These are phyloP conservation scores for Drosophila falleni DNA, from an alignment of 2,888 invertebrate species.

Conservation along the genomic window DNA sequence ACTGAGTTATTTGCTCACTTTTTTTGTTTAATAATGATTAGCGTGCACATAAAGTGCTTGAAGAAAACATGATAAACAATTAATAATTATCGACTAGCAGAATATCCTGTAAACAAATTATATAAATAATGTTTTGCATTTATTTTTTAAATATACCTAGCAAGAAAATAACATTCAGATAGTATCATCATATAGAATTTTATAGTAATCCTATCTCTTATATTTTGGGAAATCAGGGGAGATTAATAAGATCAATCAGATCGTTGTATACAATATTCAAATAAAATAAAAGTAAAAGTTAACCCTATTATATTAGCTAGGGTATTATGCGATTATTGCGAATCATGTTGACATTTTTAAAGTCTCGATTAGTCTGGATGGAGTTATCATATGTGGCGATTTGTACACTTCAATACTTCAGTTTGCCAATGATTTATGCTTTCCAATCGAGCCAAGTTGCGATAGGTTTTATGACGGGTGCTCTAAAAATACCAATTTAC, in stretches of 20 bases:
- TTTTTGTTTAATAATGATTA: conserved; percentile 23
- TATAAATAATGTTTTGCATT: not conserved
- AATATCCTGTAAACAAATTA: conserved; percentile 1
- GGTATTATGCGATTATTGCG: conserved; percentile 15
- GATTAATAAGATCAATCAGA: not conserved
- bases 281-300: not conserved
- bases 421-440: conserved; percentile 68
- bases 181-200: too few species aligned
- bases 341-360: conserved; percentile 21
- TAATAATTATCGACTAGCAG: not conserved
- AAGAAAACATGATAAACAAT: not conserved
- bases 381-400: conserved; percentile 25
- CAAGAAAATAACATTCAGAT: too few species aligned
- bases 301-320: not conserved
- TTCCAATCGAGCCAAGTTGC: conserved; percentile 37
- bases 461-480: conserved; percentile 69
- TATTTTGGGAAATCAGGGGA: not conserved
- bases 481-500: conserved; percentile 76
- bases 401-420: conserved; percentile 27
- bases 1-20: conserved; percentile 42
- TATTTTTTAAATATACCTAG: too few species aligned
- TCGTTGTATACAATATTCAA: not conserved
- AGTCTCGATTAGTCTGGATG: conserved; percentile 23
- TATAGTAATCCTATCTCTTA: too few species aligned
- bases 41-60: conserved; percentile 15